These are phyloP conservation scores for Aricia agestis DNA, from an alignment of 1,140 invertebrate species.

Conservation along the genomic window DNA sequence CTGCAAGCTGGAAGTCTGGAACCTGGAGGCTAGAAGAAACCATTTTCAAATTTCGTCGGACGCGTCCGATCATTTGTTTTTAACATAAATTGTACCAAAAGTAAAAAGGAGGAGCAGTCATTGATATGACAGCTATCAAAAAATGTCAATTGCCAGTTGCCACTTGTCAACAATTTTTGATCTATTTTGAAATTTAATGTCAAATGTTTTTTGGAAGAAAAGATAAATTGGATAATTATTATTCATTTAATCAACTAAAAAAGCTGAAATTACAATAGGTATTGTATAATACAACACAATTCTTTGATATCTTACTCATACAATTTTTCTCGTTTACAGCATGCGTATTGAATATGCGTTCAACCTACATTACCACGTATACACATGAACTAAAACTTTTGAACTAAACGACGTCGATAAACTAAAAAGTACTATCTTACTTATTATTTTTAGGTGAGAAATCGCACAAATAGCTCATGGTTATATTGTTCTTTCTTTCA, in stretches of 20 bases:
- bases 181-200: not conserved
- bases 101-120: too few relatives aligned
- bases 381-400: constrained; percentile 15
- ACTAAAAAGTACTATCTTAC: not conserved
- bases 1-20: too few relatives aligned
- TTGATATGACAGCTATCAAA: too few relatives aligned
- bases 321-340: not conserved
- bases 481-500: not conserved
- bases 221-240: constrained; percentile 2
- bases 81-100: too few relatives aligned
- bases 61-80: too few relatives aligned
- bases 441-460: not conserved
- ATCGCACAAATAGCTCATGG: not conserved
- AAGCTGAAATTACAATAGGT: too few relatives aligned
- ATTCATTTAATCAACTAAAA: not conserved
- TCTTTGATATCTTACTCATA: too few relatives aligned
- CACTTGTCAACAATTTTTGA: not conserved
- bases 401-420: not conserved
- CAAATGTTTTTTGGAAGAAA: not conserved
- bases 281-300: too few relatives aligned
- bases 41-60: too few relatives aligned
- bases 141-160: not conserved
- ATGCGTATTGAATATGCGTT: not conserved
- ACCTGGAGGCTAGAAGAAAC: too few relatives aligned
- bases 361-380: constrained; percentile 22